A percentile compares a stretch with the other conserved stretches of the same genome.
Evolutionary conservation across 2,797 vertebrate genomes (phyloP).

Genomic region (Coregonus suidteri): DNA sequence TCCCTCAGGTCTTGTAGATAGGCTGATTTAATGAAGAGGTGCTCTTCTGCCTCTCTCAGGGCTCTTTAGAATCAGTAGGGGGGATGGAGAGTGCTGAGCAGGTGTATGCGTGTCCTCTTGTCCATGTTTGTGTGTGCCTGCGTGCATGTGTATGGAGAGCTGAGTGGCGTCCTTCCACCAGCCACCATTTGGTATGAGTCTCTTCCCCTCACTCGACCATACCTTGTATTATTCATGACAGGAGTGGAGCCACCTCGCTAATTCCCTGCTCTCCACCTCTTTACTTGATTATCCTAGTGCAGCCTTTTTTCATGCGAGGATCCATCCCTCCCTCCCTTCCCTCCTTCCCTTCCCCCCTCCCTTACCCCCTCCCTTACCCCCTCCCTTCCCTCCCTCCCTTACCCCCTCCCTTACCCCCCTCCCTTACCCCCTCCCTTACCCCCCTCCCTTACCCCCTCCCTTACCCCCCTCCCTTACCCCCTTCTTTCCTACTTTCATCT

Average conservation of each 20-base stretch:
- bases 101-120: neutral
- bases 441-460: too few species aligned
- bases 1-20: neutral
- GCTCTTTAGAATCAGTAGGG: neutral
- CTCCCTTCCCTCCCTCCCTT: too few species aligned
- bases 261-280: neutral
- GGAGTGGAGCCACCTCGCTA: neutral
- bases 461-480: too few species aligned
- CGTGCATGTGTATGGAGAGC: neutral
- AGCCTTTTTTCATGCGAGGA: neutral
- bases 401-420: too few species aligned
- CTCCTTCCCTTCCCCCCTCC: neutral
- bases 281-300: neutral
- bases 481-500: neutral
- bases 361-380: too few species aligned
- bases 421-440: too few species aligned
- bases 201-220: neutral
- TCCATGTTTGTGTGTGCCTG: neutral
- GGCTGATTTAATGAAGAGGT: neutral
- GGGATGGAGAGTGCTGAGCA: too few species aligned
- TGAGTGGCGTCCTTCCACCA: neutral
- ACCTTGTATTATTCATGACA: neutral
- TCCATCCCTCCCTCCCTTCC: neutral
- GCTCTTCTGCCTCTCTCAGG: neutral
- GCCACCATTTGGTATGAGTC: neutral